Evolutionary conservation across 2,113 vertebrate genomes (phyloP).

Genomic region (Parus major): DNA sequence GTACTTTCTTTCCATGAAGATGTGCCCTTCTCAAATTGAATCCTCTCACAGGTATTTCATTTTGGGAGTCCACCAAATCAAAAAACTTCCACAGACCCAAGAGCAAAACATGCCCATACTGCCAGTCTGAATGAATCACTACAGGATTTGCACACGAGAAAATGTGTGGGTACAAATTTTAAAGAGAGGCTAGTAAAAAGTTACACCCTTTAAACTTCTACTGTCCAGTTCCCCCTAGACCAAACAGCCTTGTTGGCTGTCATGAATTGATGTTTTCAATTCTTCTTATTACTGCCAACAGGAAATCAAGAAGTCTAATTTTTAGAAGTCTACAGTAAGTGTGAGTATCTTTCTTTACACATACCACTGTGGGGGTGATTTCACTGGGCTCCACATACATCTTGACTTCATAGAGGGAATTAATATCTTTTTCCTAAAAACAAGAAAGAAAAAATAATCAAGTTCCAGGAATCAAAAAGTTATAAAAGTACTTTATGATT

Average conservation of each 20-base stretch:
- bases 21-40: not conserved
- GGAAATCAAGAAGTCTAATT: not conserved
- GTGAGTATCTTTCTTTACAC: not conserved
- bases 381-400: conserved; percentile 93
- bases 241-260: not conserved
- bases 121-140: not conserved
- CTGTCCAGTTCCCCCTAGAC: not conserved
- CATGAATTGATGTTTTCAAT: not conserved
- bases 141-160: not conserved
- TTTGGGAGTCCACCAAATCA: not conserved
- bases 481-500: not conserved
- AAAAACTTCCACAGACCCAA: not conserved
- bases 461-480: not conserved
- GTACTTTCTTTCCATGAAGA: not conserved
- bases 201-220: not conserved
- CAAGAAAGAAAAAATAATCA: not conserved
- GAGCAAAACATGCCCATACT: not conserved
- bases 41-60: not conserved
- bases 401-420: conserved; percentile 86
- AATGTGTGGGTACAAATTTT: not conserved
- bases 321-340: not conserved
- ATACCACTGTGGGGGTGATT: conserved; percentile 87
- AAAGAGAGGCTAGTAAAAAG: not conserved
- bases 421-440: conserved; percentile 84
- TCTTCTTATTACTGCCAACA: not conserved